Conservation (phyloP, 2,888 invertebrate species). For the Acanthoscelides obtectus region DNA sequence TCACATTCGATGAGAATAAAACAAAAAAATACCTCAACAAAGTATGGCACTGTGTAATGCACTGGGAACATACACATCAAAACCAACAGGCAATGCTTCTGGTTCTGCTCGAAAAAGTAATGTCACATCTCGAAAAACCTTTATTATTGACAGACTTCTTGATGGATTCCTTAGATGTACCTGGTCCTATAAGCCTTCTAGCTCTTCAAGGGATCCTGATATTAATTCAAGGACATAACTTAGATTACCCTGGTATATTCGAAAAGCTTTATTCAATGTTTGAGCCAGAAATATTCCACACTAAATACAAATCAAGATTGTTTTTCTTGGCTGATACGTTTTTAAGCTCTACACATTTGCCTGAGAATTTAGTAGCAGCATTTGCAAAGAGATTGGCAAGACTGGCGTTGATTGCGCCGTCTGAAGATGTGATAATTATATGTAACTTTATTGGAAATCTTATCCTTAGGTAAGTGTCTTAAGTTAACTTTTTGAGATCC, state of each 20-base stretch:
- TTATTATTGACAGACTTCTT: constrained; percentile 86
- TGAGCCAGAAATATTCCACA: constrained; percentile 85
- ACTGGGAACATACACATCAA: constrained; percentile 63
- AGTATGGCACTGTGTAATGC: constrained; percentile 73
- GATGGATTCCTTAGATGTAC: constrained; percentile 81
- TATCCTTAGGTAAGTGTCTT: constrained; percentile 50
- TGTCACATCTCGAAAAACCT: constrained; percentile 77
- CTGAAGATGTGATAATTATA: constrained; percentile 71
- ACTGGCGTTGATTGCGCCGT: constrained; percentile 76
- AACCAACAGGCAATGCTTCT: constrained; percentile 76
- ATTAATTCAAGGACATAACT: constrained; percentile 78
- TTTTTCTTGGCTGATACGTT: constrained; percentile 88
- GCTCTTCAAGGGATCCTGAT: constrained; percentile 89
- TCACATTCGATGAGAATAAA: constrained; percentile 56
- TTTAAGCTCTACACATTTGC: constrained; percentile 90
- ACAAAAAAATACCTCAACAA: constrained; percentile 61
- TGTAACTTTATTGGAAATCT: constrained; percentile 83
- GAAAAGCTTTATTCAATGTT: constrained; percentile 92
- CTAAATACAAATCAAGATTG: constrained; percentile 82
- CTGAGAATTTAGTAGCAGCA: constrained; percentile 86
- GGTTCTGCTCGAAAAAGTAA: constrained; percentile 74
- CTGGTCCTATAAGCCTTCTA: constrained; percentile 82
- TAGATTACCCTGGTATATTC: constrained; percentile 94
- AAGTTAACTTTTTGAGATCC: no score
- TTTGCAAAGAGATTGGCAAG: constrained; percentile 87